phyloP scores from a whole-genome alignment of 2,888 invertebrate species.

The Endotricha flammealis region DNA sequence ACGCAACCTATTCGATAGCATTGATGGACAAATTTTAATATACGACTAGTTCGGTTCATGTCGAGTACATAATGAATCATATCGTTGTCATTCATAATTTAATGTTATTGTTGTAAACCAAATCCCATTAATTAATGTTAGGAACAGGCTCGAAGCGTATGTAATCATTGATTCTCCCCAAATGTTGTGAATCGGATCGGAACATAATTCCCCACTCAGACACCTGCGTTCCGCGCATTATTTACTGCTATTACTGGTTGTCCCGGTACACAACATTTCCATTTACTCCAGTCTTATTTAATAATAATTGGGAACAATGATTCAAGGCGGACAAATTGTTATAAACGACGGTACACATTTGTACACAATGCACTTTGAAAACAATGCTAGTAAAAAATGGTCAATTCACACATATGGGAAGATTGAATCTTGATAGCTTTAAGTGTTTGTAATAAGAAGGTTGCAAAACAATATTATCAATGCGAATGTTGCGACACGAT shows the following conservation, averaged over 20 bases:
- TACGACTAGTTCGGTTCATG: too few species aligned
- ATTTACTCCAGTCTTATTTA: constrained; percentile 5
- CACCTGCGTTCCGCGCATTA: constrained; percentile 8
- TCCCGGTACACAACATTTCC: constrained; percentile 10
- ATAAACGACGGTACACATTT: neutral
- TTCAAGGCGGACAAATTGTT: constrained; percentile 3
- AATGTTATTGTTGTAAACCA: too few species aligned
- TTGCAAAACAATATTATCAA: constrained; percentile 63
- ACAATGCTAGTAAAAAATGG: constrained; percentile 26
- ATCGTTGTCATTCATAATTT: too few species aligned
- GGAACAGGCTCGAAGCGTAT: neutral
- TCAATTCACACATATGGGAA: constrained; percentile 28
- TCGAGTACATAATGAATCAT: too few species aligned
- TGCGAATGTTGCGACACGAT: constrained; percentile 51
- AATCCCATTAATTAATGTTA: too few species aligned
- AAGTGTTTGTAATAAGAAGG: constrained; percentile 61
- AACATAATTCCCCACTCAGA: constrained; percentile 11
- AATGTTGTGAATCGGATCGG: constrained; percentile 9
- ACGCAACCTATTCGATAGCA: too few species aligned
- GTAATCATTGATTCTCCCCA: constrained; percentile 6
- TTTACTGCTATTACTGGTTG: constrained; percentile 1
- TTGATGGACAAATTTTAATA: too few species aligned
- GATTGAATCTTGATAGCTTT: constrained; percentile 51
- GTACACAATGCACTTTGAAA: constrained; percentile 25
- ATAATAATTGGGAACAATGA: constrained; percentile 4